A percentile compares a stretch with the other conserved stretches of the same genome.
Evolutionary conservation across 2,113 vertebrate genomes (phyloP).

Genomic region (Pica pica): DNA sequence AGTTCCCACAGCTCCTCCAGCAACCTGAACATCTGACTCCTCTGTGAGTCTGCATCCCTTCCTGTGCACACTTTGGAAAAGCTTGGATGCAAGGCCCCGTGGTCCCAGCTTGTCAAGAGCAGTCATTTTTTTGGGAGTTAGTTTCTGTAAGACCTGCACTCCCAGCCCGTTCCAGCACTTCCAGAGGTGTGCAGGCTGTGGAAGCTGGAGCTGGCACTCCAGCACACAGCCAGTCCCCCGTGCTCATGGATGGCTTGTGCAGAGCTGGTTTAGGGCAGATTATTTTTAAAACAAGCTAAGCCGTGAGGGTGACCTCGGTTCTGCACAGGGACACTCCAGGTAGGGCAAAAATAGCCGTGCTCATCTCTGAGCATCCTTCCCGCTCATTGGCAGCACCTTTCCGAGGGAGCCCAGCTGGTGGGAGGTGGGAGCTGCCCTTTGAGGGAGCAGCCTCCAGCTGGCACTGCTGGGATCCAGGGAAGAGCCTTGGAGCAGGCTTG

Average conservation of each 20-base stretch:
- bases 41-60: neutral
- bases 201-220: neutral
- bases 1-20: neutral
- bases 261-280: neutral
- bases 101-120: neutral
- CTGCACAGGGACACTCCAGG: neutral
- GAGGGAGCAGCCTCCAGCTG: neutral
- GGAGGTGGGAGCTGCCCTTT: neutral
- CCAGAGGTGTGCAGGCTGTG: neutral
- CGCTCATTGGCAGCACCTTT: neutral
- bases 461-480: neutral
- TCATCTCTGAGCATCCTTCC: neutral
- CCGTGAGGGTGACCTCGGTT: neutral
- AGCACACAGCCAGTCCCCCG: neutral
- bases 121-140: neutral
- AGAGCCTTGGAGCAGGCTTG: neutral
- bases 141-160: neutral
- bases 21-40: rapidly evolving
- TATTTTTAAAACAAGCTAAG: neutral
- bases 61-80: neutral
- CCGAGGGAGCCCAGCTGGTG: neutral
- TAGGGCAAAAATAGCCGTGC: neutral
- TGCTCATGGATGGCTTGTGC: neutral
- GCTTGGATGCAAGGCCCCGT: rapidly evolving
- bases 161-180: rapidly evolving